phyloP scores from a whole-genome alignment of 37 sponge, comb jelly and placozoan genomes.

The Crambe crambe region DNA sequence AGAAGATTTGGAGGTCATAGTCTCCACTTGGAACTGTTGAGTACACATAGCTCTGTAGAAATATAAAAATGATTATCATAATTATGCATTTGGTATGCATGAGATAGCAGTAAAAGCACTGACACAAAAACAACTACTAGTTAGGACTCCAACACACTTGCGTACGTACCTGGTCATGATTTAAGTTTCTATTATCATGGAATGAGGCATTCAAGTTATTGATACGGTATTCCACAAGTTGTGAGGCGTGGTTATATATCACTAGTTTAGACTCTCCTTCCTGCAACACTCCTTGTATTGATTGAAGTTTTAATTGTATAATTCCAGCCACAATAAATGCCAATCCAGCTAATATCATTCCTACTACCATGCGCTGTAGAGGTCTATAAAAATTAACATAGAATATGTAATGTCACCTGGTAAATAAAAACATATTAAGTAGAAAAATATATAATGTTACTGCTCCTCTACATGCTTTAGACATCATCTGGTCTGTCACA shows the following conservation, averaged over 20 bases:
- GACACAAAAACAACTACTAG: background rate
- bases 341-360: conserved; percentile 86
- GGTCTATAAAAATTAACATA: conserved; percentile 53
- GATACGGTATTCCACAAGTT: background rate
- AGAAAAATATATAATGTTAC: background rate
- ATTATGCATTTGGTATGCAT: background rate
- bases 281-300: background rate
- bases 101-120: background rate
- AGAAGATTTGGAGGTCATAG: background rate
- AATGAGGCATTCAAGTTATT: background rate
- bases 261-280: conserved; percentile 40
- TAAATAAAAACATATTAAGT: background rate
- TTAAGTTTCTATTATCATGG: background rate
- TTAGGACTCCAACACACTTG: background rate
- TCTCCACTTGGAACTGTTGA: background rate
- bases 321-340: conserved; percentile 89
- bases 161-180: background rate
- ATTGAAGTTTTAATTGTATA: conserved; percentile 71
- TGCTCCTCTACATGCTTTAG: no score
- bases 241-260: background rate
- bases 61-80: background rate
- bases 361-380: conserved; percentile 89
- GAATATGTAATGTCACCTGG: no score
- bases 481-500: no score
- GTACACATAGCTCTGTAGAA: background rate